Conservation (phyloP, 1,140 invertebrate genomes). For the Frieseomelitta varia region DNA sequence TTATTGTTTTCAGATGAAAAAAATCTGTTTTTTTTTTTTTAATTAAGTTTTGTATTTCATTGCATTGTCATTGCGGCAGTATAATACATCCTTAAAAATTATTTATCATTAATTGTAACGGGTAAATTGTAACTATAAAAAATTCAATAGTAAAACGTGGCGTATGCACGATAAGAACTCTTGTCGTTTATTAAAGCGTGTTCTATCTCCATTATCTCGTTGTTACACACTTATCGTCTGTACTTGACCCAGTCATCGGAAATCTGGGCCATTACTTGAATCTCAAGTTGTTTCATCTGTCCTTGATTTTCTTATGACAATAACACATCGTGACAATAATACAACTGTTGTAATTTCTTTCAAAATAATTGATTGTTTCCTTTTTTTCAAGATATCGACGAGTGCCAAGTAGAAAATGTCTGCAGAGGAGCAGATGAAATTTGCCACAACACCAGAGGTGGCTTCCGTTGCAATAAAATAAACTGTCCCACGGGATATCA, state of each 20-base stretch:
- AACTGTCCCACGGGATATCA: slow-evolving; percentile 92
- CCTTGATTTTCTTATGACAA: slow-evolving; percentile 25
- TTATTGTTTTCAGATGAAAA: too few species aligned
- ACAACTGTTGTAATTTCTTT: not conserved
- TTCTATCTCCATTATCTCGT: slow-evolving; percentile 26
- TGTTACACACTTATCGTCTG: slow-evolving; percentile 34
- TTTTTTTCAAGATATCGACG: slow-evolving; percentile 90
- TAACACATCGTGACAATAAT: not conserved
- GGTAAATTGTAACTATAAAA: not conserved
- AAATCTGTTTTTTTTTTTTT: too few species aligned
- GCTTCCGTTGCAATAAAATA: slow-evolving; percentile 93
- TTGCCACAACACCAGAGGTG: slow-evolving; percentile 95
- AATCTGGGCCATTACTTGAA: slow-evolving; percentile 42
- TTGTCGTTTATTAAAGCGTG: not conserved
- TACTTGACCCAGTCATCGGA: slow-evolving; percentile 56
- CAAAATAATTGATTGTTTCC: not conserved
- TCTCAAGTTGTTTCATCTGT: slow-evolving; percentile 5
- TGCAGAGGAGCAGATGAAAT: slow-evolving; percentile 87
- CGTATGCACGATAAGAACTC: too few species aligned
- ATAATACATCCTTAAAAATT: not conserved
- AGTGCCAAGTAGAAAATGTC: slow-evolving; percentile 87
- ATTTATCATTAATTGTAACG: not conserved
- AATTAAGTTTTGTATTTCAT: too few species aligned
- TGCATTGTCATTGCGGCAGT: too few species aligned
- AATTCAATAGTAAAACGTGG: not conserved